Evolutionary conservation across 30 jellyfish, hydroid and myxozoan genomes (phyloP).

Genomic region (Turritopsis dohrnii): DNA sequence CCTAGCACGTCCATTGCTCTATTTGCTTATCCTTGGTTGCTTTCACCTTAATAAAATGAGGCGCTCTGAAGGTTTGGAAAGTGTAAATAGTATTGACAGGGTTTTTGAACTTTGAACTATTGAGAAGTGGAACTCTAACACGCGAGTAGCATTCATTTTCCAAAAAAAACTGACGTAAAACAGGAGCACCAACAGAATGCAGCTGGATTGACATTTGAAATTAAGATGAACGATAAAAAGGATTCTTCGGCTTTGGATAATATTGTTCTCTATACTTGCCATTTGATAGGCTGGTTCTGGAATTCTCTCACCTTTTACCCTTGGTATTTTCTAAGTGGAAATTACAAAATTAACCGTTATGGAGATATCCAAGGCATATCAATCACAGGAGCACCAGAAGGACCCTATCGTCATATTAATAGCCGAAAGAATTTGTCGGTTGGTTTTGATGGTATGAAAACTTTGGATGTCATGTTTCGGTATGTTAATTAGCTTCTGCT

Average conservation of each 20-base stretch:
- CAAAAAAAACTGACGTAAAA: background rate
- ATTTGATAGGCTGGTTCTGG: conserved; percentile 96
- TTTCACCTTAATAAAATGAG: background rate
- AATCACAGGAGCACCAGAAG: conserved; percentile 24
- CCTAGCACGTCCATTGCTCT: background rate
- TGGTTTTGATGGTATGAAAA: conserved; percentile 57
- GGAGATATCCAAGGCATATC: conserved; percentile 63
- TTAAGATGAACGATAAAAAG: background rate
- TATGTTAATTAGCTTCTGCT: conserved; percentile 21
- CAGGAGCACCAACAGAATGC: background rate
- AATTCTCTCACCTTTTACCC: conserved; percentile 81
- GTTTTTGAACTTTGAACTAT: conserved; percentile 6
- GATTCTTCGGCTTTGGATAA: conserved; percentile 40
- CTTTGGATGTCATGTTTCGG: conserved; percentile 58
- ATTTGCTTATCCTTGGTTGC: background rate
- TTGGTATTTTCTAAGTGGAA: conserved; percentile 74
- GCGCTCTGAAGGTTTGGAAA: background rate
- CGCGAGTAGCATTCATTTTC: background rate
- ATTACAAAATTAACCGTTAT: conserved; percentile 48
- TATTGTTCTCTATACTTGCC: conserved; percentile 52
- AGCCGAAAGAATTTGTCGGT: conserved; percentile 23
- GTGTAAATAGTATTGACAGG: background rate
- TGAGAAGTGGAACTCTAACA: background rate
- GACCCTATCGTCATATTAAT: conserved; percentile 61
- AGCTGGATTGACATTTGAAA: background rate